A percentile compares a stretch with the other conserved stretches of the same genome.
Conservation (phyloP, 2,113 vertebrate genomes). For the Megatriorchis doriae region DNA sequence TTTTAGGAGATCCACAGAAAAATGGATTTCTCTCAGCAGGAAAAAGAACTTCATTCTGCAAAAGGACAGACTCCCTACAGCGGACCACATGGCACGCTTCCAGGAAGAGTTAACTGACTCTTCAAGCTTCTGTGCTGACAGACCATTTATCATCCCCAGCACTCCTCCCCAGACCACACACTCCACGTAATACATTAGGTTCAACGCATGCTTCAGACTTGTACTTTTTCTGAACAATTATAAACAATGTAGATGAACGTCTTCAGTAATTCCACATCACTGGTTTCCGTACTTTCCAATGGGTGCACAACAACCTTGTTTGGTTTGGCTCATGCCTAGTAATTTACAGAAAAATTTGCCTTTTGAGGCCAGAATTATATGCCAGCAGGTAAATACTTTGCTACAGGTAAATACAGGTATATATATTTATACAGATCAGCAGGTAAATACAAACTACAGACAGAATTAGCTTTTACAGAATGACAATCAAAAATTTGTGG, state of each 20-base stretch:
- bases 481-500: background rate
- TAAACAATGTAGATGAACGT: rapidly evolving
- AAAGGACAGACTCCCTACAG: background rate
- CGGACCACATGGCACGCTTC: background rate
- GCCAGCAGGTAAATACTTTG: background rate
- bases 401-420: background rate
- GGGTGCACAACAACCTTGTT: background rate
- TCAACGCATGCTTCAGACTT: background rate
- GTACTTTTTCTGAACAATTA: background rate
- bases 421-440: too few species aligned
- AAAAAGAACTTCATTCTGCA: background rate
- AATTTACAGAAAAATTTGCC: background rate
- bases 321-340: background rate
- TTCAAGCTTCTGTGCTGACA: background rate
- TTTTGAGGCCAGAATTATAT: background rate
- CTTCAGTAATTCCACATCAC: background rate
- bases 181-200: rapidly evolving
- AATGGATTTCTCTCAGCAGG: background rate
- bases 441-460: background rate
- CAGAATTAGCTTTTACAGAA: background rate
- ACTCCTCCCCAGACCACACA: background rate
- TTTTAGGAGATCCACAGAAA: background rate
- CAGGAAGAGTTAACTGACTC: background rate
- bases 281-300: rapidly evolving
- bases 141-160: background rate